Evolutionary conservation across 2,797 vertebrate species (phyloP), one percentile per base, ranked within the genome.

Genomic region (Clarias platycephalus): DNA sequence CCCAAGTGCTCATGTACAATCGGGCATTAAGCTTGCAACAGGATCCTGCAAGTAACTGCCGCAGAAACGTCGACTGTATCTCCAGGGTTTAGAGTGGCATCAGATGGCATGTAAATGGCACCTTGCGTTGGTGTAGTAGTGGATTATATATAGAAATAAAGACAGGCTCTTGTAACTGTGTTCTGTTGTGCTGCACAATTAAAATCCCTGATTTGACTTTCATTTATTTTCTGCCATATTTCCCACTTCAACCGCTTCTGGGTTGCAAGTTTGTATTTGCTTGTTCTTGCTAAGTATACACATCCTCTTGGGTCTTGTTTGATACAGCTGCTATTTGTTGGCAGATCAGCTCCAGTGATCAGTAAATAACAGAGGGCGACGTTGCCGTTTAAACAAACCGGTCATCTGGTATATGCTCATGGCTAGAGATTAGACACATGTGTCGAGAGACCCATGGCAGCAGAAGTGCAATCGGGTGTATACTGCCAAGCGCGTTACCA

Each of bases 311-410:
- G 84, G 79, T 57, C 77, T 76, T 83, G 74, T 83, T 66, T 76
- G 31, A 79, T 82, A 77, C 81, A 83, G 83, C 85, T 83, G 81
- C 81, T 83, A 83, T 82, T 80, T 83, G 67, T 85, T 76, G 63
- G 68, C 68, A 85, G 88, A 86, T 88, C 34, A 12, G 67, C 81
- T 88, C 64, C 77, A 84, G 85, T 34, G 62, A 86, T 85, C 37
- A 80, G 87, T 86, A 82, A 86, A 88, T 83, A 88, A 71, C 49
- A 20, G 66, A 83, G 34, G 44, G 62, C 34, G 80, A 79, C 76
- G 18, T 79, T 68, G 82, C 77, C 87, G 85, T 86, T 85, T 81
- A 80, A 87, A 86, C 88, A 81, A 77, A 81, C 63, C 40, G 82
- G 74, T 84, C 87, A 84, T 72, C 80, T 83, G 85, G 64, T 58